A percentile compares a stretch with the other conserved stretches of the same genome.
phyloP scores from a whole-genome alignment of 2,797 vertebrate species.

The Hypotaenidia philippensis region DNA sequence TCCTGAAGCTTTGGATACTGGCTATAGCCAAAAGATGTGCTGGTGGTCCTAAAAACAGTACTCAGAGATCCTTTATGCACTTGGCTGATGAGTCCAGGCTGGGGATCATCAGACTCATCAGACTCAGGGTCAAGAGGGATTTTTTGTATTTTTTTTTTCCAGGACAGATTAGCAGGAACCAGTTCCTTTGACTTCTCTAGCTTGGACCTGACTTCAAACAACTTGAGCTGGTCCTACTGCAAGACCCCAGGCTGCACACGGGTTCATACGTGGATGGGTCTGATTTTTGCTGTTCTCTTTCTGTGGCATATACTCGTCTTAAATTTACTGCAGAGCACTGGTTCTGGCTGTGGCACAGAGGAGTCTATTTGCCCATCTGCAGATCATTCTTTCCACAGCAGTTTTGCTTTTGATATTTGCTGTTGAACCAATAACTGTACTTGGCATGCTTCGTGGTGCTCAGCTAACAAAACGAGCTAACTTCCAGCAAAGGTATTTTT shows the following conservation, averaged over 20 bases:
- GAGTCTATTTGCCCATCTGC: slow-evolving; percentile 31
- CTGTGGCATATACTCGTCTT: neutral
- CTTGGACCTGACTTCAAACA: neutral
- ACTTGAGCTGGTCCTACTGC: neutral
- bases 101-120: neutral
- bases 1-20: neutral
- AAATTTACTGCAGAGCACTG: neutral
- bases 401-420: slow-evolving; percentile 12
- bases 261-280: neutral
- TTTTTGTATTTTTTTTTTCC: neutral
- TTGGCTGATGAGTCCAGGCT: neutral
- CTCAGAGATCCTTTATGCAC: neutral
- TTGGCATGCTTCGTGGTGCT: neutral
- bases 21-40: neutral
- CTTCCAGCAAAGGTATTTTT: neutral
- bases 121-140: neutral
- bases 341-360: slow-evolving; percentile 48
- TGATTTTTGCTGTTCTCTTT: neutral
- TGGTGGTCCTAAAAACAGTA: neutral
- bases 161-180: neutral
- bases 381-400: slow-evolving; percentile 1
- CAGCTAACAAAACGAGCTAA: neutral
- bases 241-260: neutral
- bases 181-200: neutral
- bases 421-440: neutral